Evolutionary conservation across 2,113 vertebrate species (phyloP).

Genomic region (Ariopsis seemanni): DNA sequence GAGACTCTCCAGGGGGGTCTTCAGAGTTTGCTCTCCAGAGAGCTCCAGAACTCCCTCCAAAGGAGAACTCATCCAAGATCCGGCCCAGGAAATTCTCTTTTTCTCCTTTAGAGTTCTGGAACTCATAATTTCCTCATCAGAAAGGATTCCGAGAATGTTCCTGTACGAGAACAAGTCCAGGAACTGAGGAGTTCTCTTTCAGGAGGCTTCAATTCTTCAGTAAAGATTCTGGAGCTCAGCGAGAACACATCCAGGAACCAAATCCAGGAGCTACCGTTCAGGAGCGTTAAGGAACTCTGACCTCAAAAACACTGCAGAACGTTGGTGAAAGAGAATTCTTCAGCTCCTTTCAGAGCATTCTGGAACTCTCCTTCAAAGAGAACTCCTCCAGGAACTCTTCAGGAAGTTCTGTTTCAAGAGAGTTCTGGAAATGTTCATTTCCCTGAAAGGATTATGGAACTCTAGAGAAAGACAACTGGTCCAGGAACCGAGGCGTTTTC

Average conservation of each 20-base stretch:
- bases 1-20: background rate
- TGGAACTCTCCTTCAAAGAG: background rate
- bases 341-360: background rate
- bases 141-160: background rate
- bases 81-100: background rate
- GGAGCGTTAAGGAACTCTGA: background rate
- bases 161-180: background rate
- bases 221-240: background rate
- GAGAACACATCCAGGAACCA: background rate
- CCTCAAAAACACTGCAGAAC: background rate
- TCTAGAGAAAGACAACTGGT: background rate
- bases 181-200: background rate
- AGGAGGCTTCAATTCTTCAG: background rate
- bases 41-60: background rate
- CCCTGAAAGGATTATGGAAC: too few relatives aligned
- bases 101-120: background rate
- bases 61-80: background rate
- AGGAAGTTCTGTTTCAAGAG: too few relatives aligned
- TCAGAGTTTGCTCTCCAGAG: background rate
- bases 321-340: background rate
- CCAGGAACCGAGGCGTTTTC: background rate
- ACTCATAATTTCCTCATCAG: background rate
- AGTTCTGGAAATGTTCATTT: background rate
- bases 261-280: background rate
- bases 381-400: background rate